Evolutionary conservation across 2,113 vertebrate genomes (phyloP).

Genomic region (Ochotona princeps): DNA sequence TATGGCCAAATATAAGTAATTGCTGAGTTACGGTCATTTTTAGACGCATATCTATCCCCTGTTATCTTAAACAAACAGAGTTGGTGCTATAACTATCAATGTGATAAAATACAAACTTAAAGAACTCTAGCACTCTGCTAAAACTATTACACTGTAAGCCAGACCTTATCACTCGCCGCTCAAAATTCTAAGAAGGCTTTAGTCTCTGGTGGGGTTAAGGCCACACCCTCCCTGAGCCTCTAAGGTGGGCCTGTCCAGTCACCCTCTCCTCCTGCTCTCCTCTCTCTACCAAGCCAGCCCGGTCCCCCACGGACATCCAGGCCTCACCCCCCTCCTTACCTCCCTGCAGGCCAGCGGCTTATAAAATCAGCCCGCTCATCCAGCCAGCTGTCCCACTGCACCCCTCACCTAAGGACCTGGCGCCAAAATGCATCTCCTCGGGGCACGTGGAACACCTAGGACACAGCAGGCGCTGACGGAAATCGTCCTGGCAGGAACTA

Average conservation of each 20-base stretch:
- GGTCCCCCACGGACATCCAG: slow-evolving; percentile 21
- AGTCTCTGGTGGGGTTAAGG: background rate
- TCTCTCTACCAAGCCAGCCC: slow-evolving; percentile 23
- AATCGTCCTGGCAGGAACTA: background rate
- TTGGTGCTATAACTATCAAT: background rate
- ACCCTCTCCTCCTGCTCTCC: background rate
- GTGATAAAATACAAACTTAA: slow-evolving; percentile 32
- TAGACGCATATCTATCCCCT: background rate
- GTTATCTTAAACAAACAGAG: slow-evolving; percentile 37
- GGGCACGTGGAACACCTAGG: background rate
- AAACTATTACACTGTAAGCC: slow-evolving; percentile 1
- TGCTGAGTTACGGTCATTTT: slow-evolving; percentile 12
- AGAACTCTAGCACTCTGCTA: background rate
- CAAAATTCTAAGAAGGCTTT: background rate
- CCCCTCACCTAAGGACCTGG: no score
- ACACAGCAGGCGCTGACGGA: background rate
- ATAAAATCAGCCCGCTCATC: no score
- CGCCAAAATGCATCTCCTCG: background rate
- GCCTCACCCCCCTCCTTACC: background rate
- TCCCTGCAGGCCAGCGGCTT: background rate
- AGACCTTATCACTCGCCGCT: slow-evolving; percentile 18
- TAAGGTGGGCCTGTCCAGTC: background rate
- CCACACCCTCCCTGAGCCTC: background rate
- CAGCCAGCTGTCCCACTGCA: background rate
- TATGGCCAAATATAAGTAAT: slow-evolving; percentile 41